A percentile compares a stretch with the other conserved stretches of the same genome.
These are phyloP conservation scores for Tor tambroides DNA, from an alignment of 2,113 vertebrate genomes.

Conservation along the genomic window DNA sequence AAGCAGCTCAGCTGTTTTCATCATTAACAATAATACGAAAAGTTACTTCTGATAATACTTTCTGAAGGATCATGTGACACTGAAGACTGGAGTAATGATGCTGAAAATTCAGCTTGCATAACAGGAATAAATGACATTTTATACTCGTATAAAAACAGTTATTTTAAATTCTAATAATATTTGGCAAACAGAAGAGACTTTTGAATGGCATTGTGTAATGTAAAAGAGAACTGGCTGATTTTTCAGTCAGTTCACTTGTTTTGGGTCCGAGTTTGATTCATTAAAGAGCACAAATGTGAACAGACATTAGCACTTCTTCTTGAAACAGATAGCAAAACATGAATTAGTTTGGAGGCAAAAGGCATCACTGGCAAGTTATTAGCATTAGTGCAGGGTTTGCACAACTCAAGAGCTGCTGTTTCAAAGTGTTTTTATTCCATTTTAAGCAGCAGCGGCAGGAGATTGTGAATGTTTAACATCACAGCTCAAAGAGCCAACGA, in stretches of 20 bases:
- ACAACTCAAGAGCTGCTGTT: neutral
- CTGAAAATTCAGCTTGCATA: neutral
- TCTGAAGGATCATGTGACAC: neutral
- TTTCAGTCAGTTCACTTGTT: neutral
- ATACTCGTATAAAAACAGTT: neutral
- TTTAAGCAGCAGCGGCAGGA: neutral
- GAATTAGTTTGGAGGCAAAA: neutral
- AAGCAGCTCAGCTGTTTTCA: too few species aligned
- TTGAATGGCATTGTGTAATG: fast-evolving
- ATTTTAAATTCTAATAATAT: neutral
- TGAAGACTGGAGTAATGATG: neutral
- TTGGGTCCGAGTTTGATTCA: neutral
- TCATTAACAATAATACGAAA: too few species aligned
- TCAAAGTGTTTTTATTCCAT: neutral
- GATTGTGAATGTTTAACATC: neutral
- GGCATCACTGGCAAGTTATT: neutral
- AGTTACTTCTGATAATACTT: too few species aligned
- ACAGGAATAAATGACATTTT: too few species aligned
- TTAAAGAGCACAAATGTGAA: neutral
- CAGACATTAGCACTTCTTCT: too few species aligned
- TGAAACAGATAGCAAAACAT: neutral
- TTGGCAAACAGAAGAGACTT: neutral
- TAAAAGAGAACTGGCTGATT: neutral
- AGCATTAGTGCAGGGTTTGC: neutral
- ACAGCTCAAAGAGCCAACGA: neutral